Evolutionary conservation across 1,140 invertebrate genomes (phyloP).

Genomic region (Apis florea): DNA sequence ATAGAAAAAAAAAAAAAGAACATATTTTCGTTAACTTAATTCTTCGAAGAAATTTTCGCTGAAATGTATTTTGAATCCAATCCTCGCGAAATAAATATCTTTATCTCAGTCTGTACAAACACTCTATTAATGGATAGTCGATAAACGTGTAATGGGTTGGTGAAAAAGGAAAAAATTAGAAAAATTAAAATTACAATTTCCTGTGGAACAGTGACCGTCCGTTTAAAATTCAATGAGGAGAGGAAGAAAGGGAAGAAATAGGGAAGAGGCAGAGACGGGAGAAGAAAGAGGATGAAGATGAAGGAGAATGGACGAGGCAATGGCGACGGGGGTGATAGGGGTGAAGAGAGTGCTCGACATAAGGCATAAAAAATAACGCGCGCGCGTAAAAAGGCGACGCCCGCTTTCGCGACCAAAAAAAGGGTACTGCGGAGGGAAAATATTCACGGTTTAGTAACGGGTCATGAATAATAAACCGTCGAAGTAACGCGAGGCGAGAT

Average conservation of each 20-base stretch:
- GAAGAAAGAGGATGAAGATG: neutral
- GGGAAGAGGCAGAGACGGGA: neutral
- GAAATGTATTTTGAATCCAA: too few species aligned
- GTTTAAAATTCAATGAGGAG: neutral
- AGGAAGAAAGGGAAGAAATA: conserved; percentile 8
- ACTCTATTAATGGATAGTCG: neutral
- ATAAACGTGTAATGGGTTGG: conserved; percentile 18
- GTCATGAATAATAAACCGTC: conserved; percentile 57
- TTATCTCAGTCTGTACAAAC: too few species aligned
- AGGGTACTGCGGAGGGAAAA: conserved; percentile 42
- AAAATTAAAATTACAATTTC: conserved; percentile 71
- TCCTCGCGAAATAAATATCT: too few species aligned
- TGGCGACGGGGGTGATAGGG: conserved; percentile 47
- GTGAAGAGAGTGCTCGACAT: conserved; percentile 60
- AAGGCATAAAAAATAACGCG: conserved; percentile 61
- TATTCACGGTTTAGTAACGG: conserved; percentile 60
- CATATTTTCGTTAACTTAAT: too few species aligned
- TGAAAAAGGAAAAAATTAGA: conserved; percentile 54
- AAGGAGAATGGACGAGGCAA: conserved; percentile 4
- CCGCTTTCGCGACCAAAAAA: conserved; percentile 43
- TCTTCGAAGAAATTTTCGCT: too few species aligned
- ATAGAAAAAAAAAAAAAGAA: too few species aligned
- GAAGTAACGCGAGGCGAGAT: conserved; percentile 33
- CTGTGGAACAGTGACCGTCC: conserved; percentile 40
- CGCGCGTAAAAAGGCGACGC: conserved; percentile 60